Evolutionary conservation across 2,888 invertebrate genomes (phyloP).

Genomic region (Hypselothyrea guttata): DNA sequence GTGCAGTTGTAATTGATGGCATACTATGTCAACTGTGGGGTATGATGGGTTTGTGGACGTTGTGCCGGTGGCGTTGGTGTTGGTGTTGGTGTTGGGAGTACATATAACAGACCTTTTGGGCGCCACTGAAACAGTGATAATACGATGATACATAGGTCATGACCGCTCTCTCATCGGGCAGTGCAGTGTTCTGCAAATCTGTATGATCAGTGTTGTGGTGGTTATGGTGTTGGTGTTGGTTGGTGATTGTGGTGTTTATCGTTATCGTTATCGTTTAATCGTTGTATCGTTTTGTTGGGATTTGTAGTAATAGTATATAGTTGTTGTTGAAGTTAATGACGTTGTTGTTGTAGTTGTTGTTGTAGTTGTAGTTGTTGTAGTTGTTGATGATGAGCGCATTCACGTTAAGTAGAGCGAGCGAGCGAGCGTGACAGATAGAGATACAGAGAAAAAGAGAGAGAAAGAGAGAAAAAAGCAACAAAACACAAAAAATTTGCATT

Average conservation of each 20-base stretch:
- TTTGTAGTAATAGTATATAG: constrained; percentile 26
- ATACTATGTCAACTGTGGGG: neutral
- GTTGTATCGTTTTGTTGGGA: constrained; percentile 23
- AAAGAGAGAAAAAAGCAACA: constrained; percentile 53
- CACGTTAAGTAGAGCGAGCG: constrained; percentile 36
- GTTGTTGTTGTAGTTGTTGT: constrained; percentile 53
- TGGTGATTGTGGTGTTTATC: constrained; percentile 22
- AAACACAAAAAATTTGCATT: constrained; percentile 64
- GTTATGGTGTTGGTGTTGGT: constrained; percentile 22
- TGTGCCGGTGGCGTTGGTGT: too few relatives aligned
- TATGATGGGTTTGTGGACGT: neutral
- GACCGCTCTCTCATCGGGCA: constrained; percentile 99
- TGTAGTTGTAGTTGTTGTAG: constrained; percentile 40
- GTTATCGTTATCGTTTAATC: constrained; percentile 23
- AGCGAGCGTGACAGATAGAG: constrained; percentile 42
- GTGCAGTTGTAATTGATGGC: too few relatives aligned
- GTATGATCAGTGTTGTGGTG: constrained; percentile 62
- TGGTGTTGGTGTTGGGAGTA: constrained; percentile 6
- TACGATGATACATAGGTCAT: constrained; percentile 99
- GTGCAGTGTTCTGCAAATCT: constrained; percentile 92
- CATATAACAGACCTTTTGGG: constrained; percentile 94
- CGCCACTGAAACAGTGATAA: constrained; percentile 99
- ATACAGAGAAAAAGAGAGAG: constrained; percentile 44
- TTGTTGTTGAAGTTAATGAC: constrained; percentile 33
- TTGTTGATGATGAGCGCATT: constrained; percentile 49